Base-by-base conservation (phyloP, 2,888 invertebrate species). In the Polydrusus tereticollis region DNA sequence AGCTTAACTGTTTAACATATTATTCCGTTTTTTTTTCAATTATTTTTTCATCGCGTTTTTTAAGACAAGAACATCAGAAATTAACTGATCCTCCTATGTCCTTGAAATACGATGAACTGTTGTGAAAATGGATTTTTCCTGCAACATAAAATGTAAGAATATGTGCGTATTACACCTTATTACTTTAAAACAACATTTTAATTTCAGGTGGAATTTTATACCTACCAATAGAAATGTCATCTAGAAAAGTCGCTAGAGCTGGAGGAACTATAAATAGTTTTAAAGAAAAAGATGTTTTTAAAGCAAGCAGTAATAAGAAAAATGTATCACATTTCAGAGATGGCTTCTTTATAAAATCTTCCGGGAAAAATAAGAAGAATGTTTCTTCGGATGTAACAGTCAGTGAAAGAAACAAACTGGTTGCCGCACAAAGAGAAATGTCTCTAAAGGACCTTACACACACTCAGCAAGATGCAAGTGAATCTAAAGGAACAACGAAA, bases 401-500 rank as follows among this genome's bases (percentile, higher is more conserved):
- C 14, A 55, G n/a, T 29, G 7, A 8, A 29, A 16, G 4, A 4
- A 18, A 18, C 12, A 29, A 20, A 23, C 10, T 36, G 16, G 10
- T 33, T 62, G 29, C 20, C 43, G 14, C 50, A 14, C 55, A 52
- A 3, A 26, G 14, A 20, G 50, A 52, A 26, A 33, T 16, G 1
- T 6, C 12, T 2, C 23, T 10, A 55, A 29, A 29, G 29, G 18
- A 55, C 8, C 63, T 16, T 2, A 52, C 29, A 18, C 47, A 8
- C 26, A 29, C 18, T 43, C 10, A 21, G 58, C 64, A 26, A 41
- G 26, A 59, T 45, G 66, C 21, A 16, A 58, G 59, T 66, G 41
- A 14, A 10, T 8, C 52, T 29, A 41, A 58, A 60, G 45, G 16
- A 41, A 18, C 1, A 16, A 90, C 90, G 78, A 90, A 89, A 81